These are phyloP conservation scores for Drosophila borealis DNA, from an alignment of 2,888 invertebrate genomes.

Conservation along the genomic window DNA sequence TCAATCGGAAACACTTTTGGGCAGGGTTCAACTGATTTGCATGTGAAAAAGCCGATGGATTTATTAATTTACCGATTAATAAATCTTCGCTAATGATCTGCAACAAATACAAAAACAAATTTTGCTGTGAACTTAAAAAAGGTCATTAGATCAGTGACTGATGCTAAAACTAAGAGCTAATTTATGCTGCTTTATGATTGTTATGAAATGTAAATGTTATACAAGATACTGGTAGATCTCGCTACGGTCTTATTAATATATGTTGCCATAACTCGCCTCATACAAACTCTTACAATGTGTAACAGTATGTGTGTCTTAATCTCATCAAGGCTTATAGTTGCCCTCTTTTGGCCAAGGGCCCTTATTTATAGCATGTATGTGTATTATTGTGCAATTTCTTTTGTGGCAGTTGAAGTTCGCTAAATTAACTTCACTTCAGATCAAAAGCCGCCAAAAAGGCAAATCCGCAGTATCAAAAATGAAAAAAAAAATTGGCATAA, in stretches of 20 bases:
- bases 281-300: conserved; percentile 31
- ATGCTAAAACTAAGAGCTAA: conserved; percentile 6
- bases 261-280: conserved; percentile 7
- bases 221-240: conserved; percentile 19
- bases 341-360: conserved; percentile 38
- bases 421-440: conserved; percentile 79
- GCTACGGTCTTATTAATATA: conserved; percentile 26
- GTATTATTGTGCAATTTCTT: conserved; percentile 61
- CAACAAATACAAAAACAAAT: conserved; percentile 30
- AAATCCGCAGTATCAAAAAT: conserved; percentile 37
- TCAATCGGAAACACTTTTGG: conserved; percentile 17
- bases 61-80: conserved; percentile 35
- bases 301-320: conserved; percentile 32
- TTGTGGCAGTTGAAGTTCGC: conserved; percentile 60
- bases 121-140: conserved; percentile 27
- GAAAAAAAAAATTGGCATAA: conserved; percentile 1
- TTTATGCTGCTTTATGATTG: conserved; percentile 2
- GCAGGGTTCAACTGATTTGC: conserved; percentile 33
- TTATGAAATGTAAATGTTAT: not conserved
- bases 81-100: conserved; percentile 38
- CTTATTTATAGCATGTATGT: conserved; percentile 32
- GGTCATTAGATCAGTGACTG: conserved; percentile 15
- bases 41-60: conserved; percentile 35
- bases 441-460: conserved; percentile 60
- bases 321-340: conserved; percentile 36